phyloP scores from a whole-genome alignment of 1,140 invertebrate genomes.

The Geopemphigus sp. region DNA sequence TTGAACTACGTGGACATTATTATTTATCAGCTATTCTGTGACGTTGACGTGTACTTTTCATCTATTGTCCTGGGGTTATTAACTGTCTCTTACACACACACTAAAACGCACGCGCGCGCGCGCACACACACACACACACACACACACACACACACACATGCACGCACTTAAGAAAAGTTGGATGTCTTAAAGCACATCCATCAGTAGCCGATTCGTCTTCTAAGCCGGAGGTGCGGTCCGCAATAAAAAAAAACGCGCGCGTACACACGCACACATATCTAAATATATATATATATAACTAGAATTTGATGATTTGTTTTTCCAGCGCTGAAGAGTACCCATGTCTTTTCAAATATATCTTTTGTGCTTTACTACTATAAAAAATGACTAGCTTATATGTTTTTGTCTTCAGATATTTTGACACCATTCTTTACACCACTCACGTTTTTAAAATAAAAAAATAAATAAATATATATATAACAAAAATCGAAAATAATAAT shows the following conservation, averaged over 20 bases:
- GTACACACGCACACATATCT: too few relatives aligned
- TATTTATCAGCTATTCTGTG: neutral
- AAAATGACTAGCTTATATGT: conserved; percentile 4
- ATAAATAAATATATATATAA: neutral
- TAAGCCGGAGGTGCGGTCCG: neutral
- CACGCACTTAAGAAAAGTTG: neutral
- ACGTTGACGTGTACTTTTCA: conserved; percentile 14
- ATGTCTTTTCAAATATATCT: neutral
- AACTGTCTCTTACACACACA: neutral
- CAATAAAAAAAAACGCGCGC: neutral
- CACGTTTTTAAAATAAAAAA: neutral
- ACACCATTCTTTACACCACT: neutral
- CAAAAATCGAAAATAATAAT: neutral
- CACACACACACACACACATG: too few relatives aligned
- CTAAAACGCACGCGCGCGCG: too few relatives aligned
- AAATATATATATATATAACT: neutral
- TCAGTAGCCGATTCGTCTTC: neutral
- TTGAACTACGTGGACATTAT: neutral
- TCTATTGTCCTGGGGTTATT: conserved; percentile 16
- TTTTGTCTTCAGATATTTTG: neutral
- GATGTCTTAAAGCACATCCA: neutral
- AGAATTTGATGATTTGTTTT: conserved; percentile 39
- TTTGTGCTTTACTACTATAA: neutral
- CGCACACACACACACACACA: too few relatives aligned
- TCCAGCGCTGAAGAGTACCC: neutral